A percentile compares a stretch with the other conserved stretches of the same genome.
Evolutionary conservation across 2,888 invertebrate species (phyloP).

Genomic region (Chromoteleia sp.): DNA sequence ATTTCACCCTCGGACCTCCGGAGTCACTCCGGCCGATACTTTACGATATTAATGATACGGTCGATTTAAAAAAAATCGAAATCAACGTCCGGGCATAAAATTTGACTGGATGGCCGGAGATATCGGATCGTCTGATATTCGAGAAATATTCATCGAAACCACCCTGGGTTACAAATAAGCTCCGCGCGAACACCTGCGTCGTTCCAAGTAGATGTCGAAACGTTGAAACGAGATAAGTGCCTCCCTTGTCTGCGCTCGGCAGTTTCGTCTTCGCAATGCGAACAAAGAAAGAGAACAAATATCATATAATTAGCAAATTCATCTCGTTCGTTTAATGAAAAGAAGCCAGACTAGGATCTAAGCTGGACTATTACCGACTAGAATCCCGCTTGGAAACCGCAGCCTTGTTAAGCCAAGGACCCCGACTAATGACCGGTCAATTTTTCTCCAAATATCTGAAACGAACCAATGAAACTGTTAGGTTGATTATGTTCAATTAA

Average conservation of each 20-base stretch:
- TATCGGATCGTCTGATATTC: conserved; percentile 55
- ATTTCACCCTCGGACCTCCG: conserved; percentile 22
- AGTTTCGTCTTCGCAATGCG: conserved; percentile 12
- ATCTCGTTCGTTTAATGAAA: conserved; percentile 48
- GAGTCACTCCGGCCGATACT: conserved; percentile 23
- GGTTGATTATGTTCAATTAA: conserved; percentile 36
- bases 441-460: conserved; percentile 17
- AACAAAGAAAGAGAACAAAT: conserved; percentile 35
- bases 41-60: conserved; percentile 53
- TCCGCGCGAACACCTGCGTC: conserved; percentile 54
- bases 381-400: conserved; percentile 1
- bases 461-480: conserved; percentile 31
- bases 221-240: conserved; percentile 55
- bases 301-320: conserved; percentile 46
- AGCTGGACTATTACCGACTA: not conserved
- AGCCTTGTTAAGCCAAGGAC: not conserved
- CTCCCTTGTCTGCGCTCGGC: conserved; percentile 7
- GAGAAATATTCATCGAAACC: conserved; percentile 56
- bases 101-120: conserved; percentile 29
- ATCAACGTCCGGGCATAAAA: conserved; percentile 56
- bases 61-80: conserved; percentile 25
- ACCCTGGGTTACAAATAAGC: conserved; percentile 56
- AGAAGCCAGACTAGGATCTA: conserved; percentile 2
- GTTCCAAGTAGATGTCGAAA: conserved; percentile 56
- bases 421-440: not conserved